Base-by-base conservation (phyloP, 92 coral and sea anemone genomes). In the Parazoanthus atlanticus region DNA sequence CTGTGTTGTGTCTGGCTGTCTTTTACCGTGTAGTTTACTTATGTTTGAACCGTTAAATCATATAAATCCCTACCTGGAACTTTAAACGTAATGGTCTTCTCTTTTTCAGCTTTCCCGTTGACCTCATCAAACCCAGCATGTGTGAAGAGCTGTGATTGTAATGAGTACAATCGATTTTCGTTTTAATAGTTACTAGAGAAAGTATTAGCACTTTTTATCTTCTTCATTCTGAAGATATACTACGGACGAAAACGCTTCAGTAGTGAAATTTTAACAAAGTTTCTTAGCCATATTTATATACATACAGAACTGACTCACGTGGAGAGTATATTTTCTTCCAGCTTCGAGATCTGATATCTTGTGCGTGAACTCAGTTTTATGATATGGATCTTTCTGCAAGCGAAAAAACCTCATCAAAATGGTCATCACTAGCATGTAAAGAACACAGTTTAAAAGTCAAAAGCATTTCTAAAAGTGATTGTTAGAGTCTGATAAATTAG, bases 381-480 rank as follows among this genome's bases (percentile, higher is more conserved):
- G 82, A 32, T 72, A 72, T 25, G 82, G 82, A 15, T 46, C 66
- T 11, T 47, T 49, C 82, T 78, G 33, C 58, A 78, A 78, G 36
- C 7, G 12, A 43, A 41, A 46, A 78, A 10, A 38, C 38, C 2
- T 12, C 33, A 32, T 29, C 6, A 28, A 29, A 9, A 72, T 72
- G 40, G 38, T 32, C 17, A 29, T 61, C n/a, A 28, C 26, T 61
- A 12, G 19, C 76, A 32, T 71, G 76, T 71, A 29, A 71, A 71
- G 16, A 28, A 16, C 76, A 71, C 36, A 72, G 36, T 72, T 72
- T 8, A 72, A 72, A 72, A 16, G 5, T 72, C 33, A 61, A 61
- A 23, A 25, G 69, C 69, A 2, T 61, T 5, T 61, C 69, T 23
- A 61, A 25, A 3, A 25, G 69, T 28, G 21, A 23, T 21, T 52